Evolutionary conservation across 2,888 invertebrate genomes (phyloP), one percentile per base, ranked within the genome.

Genomic region (Mesoligia furuncula): DNA sequence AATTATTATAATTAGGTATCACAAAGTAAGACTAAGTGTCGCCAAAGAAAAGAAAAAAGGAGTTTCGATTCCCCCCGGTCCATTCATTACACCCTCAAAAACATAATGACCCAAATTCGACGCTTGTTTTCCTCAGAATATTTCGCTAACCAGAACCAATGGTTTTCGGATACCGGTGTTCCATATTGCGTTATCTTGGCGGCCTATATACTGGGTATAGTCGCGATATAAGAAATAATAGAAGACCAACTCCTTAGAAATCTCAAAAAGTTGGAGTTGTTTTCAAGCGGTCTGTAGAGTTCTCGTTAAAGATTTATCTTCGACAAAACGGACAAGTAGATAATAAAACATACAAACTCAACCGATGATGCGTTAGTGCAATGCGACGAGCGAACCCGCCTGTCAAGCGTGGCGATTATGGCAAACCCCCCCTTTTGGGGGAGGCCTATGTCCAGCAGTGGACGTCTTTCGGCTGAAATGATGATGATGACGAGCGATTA

Each of bases 141-240:
- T 87, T 78, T 79, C 84, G 81, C 79, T 82, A 85, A 85, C 88
- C 71, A 81, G 80, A 85, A 82, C 75, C 85, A 85, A 88, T 88
- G 87, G 89, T 85, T 88, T 87, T 87, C 87, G 81, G 89, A 88
- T 88, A 87, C 87, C 83, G 80, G 84, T 75, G 85, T 78, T 77
- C 89, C 89, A 88, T 80, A 88, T 87, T 84, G 84, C 83, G 90
- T 87, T 89, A 89, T 89, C 89, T 89, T 85, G 82, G 77, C 83
- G 84, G 86, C 86, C 82, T 90, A 90, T 88, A 83, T 89, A 89
- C 80, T 73, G 69, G 73, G 86, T 79, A 79, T 9, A 27, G 9
- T 3, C 83, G 39, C 36, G 17, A 48, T 69, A 73, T 31, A 68
- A 57, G 5, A 51, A 51, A 57, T 15, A 7, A 0, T 6, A 83